Conservation (phyloP, 2,113 vertebrate species). For the Oriolus oriolus region DNA sequence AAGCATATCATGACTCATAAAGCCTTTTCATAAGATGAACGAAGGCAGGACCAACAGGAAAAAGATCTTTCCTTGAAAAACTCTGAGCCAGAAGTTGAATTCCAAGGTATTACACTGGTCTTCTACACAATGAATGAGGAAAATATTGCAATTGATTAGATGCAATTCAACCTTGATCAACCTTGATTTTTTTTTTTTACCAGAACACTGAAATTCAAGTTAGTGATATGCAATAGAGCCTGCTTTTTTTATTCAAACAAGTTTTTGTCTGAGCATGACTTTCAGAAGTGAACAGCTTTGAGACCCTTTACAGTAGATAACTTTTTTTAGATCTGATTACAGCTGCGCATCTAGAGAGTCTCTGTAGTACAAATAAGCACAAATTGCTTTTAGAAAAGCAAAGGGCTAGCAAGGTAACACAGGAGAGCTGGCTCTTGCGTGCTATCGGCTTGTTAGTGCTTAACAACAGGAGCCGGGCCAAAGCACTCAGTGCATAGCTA, state of each 20-base stretch:
- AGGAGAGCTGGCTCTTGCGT: neutral
- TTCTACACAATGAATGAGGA: neutral
- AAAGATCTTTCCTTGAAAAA: neutral
- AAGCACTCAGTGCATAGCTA: neutral
- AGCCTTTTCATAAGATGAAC: neutral
- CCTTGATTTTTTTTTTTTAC: neutral
- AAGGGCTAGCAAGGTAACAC: neutral
- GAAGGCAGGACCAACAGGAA: neutral
- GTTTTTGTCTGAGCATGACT: neutral
- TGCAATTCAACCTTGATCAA: neutral
- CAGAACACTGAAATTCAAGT: neutral
- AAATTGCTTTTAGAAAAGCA: neutral
- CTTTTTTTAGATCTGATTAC: neutral
- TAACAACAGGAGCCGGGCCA: neutral
- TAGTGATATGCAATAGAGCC: neutral
- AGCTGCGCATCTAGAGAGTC: neutral
- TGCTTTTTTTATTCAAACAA: neutral
- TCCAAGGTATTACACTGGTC: neutral
- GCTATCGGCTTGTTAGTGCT: neutral
- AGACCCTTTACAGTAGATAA: neutral
- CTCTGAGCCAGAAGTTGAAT: neutral
- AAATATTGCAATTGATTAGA: neutral
- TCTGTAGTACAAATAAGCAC: neutral
- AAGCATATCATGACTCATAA: neutral
- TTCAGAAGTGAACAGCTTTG: neutral